Percentiles rank a stretch among this genome's conserved stretches.
Evolutionary conservation across 2,888 invertebrate species (phyloP).

Genomic region (Palloptera scutellata): DNA sequence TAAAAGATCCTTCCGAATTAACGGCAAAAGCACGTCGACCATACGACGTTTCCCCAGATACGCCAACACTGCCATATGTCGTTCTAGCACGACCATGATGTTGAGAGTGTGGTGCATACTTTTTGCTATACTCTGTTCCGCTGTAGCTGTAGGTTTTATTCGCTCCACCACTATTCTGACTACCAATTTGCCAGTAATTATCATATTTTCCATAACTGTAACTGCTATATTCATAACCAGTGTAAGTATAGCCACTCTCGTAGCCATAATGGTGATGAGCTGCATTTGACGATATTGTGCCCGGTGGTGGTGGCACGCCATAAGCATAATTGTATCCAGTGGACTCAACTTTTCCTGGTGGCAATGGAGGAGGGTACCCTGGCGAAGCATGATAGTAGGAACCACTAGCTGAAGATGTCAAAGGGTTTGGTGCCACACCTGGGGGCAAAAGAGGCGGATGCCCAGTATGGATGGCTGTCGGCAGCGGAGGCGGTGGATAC

Average conservation of each 20-base stretch:
- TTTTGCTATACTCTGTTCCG: not conserved
- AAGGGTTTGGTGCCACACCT: slow-evolving; percentile 10
- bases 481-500: slow-evolving; percentile 48
- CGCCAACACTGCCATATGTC: not conserved
- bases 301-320: slow-evolving; percentile 34
- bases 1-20: not conserved
- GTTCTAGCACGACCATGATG: not conserved
- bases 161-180: slow-evolving; percentile 2
- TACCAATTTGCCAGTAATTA: not conserved
- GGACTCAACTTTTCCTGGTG: not conserved
- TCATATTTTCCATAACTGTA: slow-evolving; percentile 13
- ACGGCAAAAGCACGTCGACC: not conserved
- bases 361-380: slow-evolving; percentile 8
- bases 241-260: slow-evolving; percentile 9
- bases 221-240: slow-evolving; percentile 18
- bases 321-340: slow-evolving; percentile 33
- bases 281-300: slow-evolving; percentile 19
- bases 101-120: not conserved
- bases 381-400: not conserved
- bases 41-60: not conserved
- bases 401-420: slow-evolving; percentile 15
- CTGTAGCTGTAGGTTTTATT: not conserved
- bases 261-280: slow-evolving; percentile 15
- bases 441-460: slow-evolving; percentile 24
- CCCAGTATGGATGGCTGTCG: slow-evolving; percentile 36